These are phyloP conservation scores for Phalera bucephala DNA, from an alignment of 2,888 invertebrate species.

Conservation along the genomic window DNA sequence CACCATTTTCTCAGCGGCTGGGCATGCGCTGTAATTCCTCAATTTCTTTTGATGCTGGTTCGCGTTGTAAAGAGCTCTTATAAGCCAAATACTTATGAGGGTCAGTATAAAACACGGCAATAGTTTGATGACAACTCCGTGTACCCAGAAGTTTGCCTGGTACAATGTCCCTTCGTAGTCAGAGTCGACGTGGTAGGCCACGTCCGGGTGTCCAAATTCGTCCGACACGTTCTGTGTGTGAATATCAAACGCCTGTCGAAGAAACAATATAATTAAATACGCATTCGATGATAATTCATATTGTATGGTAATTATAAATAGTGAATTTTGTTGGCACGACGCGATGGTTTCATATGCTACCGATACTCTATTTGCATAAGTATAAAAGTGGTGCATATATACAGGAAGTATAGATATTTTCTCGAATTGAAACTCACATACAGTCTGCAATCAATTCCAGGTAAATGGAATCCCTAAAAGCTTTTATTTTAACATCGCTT, in stretches of 20 bases:
- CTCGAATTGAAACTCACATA: too few species aligned
- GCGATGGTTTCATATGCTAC: too few species aligned
- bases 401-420: too few species aligned
- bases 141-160: constrained; percentile 90
- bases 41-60: constrained; percentile 88
- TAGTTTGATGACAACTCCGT: constrained; percentile 90
- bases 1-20: constrained; percentile 70
- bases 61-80: constrained; percentile 88
- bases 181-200: constrained; percentile 76
- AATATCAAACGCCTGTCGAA: constrained; percentile 70
- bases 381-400: too few species aligned
- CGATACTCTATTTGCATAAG: too few species aligned
- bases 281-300: constrained; percentile 45
- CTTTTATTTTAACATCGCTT: too few species aligned
- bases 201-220: constrained; percentile 59
- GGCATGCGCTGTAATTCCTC: constrained; percentile 84
- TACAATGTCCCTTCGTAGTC: constrained; percentile 84
- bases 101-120: constrained; percentile 91
- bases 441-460: too few species aligned
- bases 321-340: constrained; percentile 5
- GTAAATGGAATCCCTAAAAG: too few species aligned
- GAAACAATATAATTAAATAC: constrained; percentile 23
- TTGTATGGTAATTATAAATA: constrained; percentile 33
- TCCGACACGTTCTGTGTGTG: constrained; percentile 73
- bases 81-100: constrained; percentile 87